Evolutionary conservation across 2,113 vertebrate species (phyloP).

Genomic region (Nesogale talazaci): DNA sequence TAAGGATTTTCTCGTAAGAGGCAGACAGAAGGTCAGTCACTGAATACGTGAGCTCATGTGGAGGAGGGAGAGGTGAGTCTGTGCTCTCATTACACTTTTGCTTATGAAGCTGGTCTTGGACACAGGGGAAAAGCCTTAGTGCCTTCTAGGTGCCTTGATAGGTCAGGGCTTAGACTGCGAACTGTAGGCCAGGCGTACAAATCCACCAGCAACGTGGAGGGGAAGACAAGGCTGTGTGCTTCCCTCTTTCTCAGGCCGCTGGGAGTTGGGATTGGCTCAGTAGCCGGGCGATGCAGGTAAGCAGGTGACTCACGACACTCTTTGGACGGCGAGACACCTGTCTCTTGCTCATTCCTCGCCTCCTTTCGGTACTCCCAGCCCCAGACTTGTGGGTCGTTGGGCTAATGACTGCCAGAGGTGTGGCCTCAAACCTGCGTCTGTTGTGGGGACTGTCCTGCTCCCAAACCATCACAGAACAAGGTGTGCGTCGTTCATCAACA

Average conservation of each 20-base stretch:
- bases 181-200: too few species aligned
- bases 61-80: neutral
- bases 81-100: neutral
- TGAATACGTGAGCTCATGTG: neutral
- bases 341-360: accelerated
- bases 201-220: too few species aligned
- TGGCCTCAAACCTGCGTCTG: neutral
- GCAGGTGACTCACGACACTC: neutral
- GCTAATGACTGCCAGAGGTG: neutral
- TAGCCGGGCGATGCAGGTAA: neutral
- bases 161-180: too few species aligned
- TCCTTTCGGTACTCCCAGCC: neutral
- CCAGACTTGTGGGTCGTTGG: neutral
- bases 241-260: too few species aligned
- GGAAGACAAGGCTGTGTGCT: too few species aligned
- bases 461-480: neutral
- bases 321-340: neutral
- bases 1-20: slow-evolving; percentile 15
- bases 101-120: neutral
- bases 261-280: too few species aligned
- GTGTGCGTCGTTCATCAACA: neutral
- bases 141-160: too few species aligned
- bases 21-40: neutral
- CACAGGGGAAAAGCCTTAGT: neutral
- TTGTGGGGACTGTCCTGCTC: neutral